Conservation (phyloP, 2,797 vertebrate genomes). For the Cossypha niveicapilla region DNA sequence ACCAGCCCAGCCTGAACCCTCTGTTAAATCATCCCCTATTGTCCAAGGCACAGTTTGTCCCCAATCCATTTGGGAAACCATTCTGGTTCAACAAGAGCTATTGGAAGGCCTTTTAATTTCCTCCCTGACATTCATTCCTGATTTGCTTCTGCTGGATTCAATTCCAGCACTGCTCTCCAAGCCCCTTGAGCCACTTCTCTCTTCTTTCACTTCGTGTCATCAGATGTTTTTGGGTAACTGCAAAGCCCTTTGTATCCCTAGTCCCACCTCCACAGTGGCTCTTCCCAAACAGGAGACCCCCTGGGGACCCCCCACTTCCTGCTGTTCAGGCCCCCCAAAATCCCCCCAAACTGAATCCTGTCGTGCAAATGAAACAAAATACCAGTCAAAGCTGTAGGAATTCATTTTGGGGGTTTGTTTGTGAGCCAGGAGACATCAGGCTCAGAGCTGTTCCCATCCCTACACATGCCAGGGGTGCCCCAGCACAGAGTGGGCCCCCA, state of each 20-base stretch:
- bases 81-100: not conserved
- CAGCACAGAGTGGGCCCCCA: not conserved
- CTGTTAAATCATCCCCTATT: not conserved
- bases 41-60: not conserved
- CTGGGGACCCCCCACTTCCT: not conserved
- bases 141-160: not conserved
- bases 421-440: not conserved
- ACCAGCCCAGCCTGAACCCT: not conserved
- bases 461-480: accelerated
- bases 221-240: not conserved
- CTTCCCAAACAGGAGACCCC: not conserved
- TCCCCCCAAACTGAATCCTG: not conserved
- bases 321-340: not conserved
- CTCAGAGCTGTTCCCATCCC: not conserved
- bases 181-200: not conserved
- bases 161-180: not conserved
- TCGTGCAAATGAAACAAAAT: not conserved
- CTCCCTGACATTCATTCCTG: not conserved
- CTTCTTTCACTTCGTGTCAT: not conserved
- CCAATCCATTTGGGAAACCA: accelerated
- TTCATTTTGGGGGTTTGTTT: not conserved
- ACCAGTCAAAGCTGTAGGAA: not conserved
- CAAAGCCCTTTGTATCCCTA: not conserved
- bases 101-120: not conserved
- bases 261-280: accelerated